phyloP scores from a whole-genome alignment of 2,797 vertebrate species.

The Pseudochaenichthys georgianus region DNA sequence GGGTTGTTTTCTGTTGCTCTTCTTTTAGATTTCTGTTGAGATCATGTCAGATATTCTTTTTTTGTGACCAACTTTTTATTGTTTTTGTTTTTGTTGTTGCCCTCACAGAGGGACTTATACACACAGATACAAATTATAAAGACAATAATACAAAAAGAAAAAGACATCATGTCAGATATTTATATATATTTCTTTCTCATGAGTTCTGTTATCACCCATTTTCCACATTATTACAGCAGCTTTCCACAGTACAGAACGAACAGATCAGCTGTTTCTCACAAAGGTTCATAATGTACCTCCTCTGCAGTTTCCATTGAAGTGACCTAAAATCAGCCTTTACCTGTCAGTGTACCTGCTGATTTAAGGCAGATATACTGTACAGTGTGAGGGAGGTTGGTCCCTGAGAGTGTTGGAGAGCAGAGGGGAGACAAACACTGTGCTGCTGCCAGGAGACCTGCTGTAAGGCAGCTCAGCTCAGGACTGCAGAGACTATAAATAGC shows the following conservation, averaged over 20 bases:
- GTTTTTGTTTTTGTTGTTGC: no score
- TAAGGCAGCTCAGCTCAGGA: conserved; percentile 63
- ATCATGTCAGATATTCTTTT: background rate
- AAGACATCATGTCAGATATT: background rate
- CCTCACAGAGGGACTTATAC: no score
- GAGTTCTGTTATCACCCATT: background rate
- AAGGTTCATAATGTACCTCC: background rate
- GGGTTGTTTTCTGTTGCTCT: background rate
- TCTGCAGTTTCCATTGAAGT: background rate
- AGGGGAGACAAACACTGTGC: conserved; percentile 45
- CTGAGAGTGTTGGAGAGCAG: conserved; percentile 28
- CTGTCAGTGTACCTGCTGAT: conserved; percentile 18
- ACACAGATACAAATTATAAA: no score
- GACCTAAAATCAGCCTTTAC: background rate
- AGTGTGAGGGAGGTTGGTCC: conserved; percentile 11
- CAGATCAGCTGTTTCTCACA: background rate
- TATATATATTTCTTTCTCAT: background rate
- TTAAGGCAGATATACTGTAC: conserved; percentile 20
- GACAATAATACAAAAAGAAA: no score
- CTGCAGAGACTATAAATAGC: conserved; percentile 83
- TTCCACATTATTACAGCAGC: background rate
- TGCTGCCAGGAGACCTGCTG: conserved; percentile 72
- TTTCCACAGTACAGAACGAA: background rate
- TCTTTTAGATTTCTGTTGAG: background rate
- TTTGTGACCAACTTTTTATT: no score